Evolutionary conservation across 2,888 invertebrate species (phyloP), one percentile per base, ranked within the genome.

Genomic region (Epinotia ramella): DNA sequence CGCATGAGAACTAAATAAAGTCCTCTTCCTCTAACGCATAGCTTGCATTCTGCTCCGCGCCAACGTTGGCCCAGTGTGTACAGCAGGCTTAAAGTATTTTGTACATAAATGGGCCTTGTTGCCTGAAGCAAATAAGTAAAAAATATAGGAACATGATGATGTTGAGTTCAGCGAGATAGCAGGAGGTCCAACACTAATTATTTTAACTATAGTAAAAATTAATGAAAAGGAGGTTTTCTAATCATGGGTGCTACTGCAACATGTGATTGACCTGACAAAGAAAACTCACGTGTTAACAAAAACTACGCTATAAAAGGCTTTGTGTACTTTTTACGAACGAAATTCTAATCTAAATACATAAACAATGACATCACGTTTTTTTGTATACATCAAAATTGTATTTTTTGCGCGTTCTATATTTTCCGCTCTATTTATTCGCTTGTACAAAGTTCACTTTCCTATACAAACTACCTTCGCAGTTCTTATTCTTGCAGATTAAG

Each of bases 381-480:
- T 77, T 77, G 59, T 75, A 13, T 56, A 63, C 62, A 73, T 73
- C 72, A 76, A 78, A 80, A 79, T 78, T 73, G 64, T 82, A 78
- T 70, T 67, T 76, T 80, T 82, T 80, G 77, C 78, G 73, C 74
- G 77, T 33, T 44, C 73, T 53, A 79, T 78, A 79, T 83, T 84
- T 83, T 86, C 85, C 85, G 85, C 82, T 82, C 79, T 80, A 84
- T 78, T 86, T 84, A 80, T 81, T 76, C 44, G 66, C 73, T 77
- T 77, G 74, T 80, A 82, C 82, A 83, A 83, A 77, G 78, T 80
- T 78, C n/a, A 73, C 46, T 72, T 78, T 77, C 73, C 77, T 65
- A 44, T 44, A 16, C 46, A 57, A 12, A 3, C 12, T 4, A 20
- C 2, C 1, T 18, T 44, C 13, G 20, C 18, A 49, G 56, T 6